A percentile compares a stretch with the other conserved stretches of the same genome.
Evolutionary conservation across 2,888 invertebrate species (phyloP).

Genomic region (Dusona sp.): DNA sequence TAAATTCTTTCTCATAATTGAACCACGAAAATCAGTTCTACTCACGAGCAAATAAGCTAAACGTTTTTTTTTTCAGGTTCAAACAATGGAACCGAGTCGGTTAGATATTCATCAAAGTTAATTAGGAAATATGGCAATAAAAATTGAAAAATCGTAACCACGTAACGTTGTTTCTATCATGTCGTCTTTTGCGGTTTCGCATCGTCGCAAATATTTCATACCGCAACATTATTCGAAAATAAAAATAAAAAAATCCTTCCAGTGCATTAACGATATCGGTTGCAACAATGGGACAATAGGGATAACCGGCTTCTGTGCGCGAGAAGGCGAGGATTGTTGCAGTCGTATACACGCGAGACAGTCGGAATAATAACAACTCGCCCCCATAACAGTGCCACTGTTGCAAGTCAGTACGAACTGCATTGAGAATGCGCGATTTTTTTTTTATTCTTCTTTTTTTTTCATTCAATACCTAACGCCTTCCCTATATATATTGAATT

Average conservation of each 20-base stretch:
- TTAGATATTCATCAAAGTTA: background rate
- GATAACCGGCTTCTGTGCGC: constrained; percentile 59
- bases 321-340: constrained; percentile 40
- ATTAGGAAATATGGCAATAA: background rate
- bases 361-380: constrained; percentile 44
- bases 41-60: too few species aligned
- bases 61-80: background rate
- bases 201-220: constrained; percentile 18
- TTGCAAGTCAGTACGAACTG: constrained; percentile 37
- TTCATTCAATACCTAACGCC: constrained; percentile 31
- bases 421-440: constrained; percentile 34
- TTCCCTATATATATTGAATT: constrained; percentile 30
- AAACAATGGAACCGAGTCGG: background rate
- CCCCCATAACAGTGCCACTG: constrained; percentile 40
- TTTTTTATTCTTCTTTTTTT: constrained; percentile 4
- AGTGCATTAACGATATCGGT: constrained; percentile 61
- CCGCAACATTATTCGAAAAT: constrained; percentile 6
- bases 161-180: background rate
- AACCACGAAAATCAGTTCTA: background rate
- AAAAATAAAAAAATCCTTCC: constrained; percentile 48
- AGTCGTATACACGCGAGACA: constrained; percentile 23
- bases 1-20: background rate
- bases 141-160: background rate
- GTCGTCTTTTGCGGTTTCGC: background rate
- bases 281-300: constrained; percentile 69